Evolutionary conservation across 2,113 vertebrate genomes (phyloP), one percentile per base, ranked within the genome.

Genomic region (Oncorhynchus gorbuscha): DNA sequence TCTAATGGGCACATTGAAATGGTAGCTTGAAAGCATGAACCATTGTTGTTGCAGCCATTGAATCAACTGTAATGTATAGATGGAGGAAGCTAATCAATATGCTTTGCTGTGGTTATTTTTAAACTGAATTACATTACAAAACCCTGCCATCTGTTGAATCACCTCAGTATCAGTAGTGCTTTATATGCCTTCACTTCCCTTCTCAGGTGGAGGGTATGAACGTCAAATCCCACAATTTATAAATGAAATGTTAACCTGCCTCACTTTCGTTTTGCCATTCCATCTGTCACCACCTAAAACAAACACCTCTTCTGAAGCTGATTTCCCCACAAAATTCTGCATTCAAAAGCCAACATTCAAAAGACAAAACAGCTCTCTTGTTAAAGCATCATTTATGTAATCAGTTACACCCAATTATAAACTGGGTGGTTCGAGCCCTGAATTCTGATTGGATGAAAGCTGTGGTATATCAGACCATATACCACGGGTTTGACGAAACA

Each of bases 61-160:
- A 45, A 9, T 24, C 4, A 26, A 20, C 20, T 49, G 22, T 24
- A 70, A 22, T 12, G 7, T 22, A 45, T 45, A 45, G 39, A 45
- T 12, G 5, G 5, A 70, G n/a, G 35, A 48, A 48, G 69, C 69
- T 14, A 45, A 48, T 49, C 69, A 70, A 18, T 4, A 16, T 67
- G 4, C 26, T 28, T 62, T 28, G 69, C 12, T 70, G 69, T 20
- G 35, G 45, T 70, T 45, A 45, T 45, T 45, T 45, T 45, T 3
- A 45, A 45, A 24, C 39, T 48, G 39, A 70, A 70, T 70, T 24
- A 49, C 35, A 70, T 70, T 70, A 26, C 20, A 70, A 48, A 70
- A n/a, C 20, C 59, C n/a, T 62, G n/a, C 20, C 45, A 70, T 45
- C 39, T 16, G 39, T 70, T 45, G 45, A 70, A 69, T 39, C 16